Base-by-base conservation (phyloP, 1,140 invertebrate species). In the Drosophila malerkotliana region DNA sequence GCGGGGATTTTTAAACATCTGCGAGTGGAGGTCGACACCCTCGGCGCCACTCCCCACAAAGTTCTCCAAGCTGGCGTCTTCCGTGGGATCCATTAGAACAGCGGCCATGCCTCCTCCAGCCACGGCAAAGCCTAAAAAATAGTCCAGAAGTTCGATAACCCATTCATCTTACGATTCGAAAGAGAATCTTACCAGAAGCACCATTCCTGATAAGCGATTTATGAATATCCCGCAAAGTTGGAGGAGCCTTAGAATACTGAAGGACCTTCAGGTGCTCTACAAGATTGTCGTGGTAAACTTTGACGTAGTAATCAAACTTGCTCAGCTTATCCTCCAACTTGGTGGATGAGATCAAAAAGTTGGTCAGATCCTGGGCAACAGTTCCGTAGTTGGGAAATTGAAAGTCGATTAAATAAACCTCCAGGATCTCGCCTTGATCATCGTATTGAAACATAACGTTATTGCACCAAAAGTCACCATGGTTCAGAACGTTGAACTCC, bases 381-480 rank as follows among this genome's bases (percentile, higher is more conserved):
- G 73, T 51, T 2, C 87, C 90, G 53, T 78, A 91, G 21, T 67
- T 79, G 1, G 87, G 78, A 5, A 91, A 12, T 28, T 91, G 90
- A 24, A 72, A 89, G 48, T 91, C 90, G 2, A 91, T 66, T n/a
- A 91, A 15, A 51, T 75, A 79, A 0, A 77, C 76, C 32, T 91
- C 80, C 48, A 83, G 80, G 30, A 91, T 79, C 72, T 93, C 92
- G 1, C 91, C 92, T 24, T 67, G 77, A 0, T 74, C 77, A 63
- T 93, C 90, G 64, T 95, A 94, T 14, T 92, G 92, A 80, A 95
- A 95, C 72, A 95, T 84, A 80, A 95, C 93, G 66, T 95, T 93
- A 54, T 92, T 90, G 9, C 72, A 77, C 90, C 90, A 91, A 9
- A 92, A 92, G 76, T 95, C 95, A 4, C 95, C 95, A 52, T 95